phyloP scores from a whole-genome alignment of 2,797 vertebrate species.

The Acomys russatus region DNA sequence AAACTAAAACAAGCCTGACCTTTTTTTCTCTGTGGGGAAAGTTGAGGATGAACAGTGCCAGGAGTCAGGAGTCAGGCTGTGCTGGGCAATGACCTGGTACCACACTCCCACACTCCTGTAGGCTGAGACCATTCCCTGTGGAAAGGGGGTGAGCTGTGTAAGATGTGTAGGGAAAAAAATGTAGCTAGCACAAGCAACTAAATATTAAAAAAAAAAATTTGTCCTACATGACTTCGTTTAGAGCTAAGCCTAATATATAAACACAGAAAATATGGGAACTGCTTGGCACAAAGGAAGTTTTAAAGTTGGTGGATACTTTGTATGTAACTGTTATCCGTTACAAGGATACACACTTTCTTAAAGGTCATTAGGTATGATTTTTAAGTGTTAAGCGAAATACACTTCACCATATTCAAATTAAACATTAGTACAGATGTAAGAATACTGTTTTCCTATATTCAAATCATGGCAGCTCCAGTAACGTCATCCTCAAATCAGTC shows the following conservation, averaged over 20 bases:
- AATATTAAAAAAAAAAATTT: not conserved
- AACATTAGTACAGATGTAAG: not conserved
- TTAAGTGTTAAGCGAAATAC: not conserved
- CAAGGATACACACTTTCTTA: not conserved
- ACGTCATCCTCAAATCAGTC: not conserved
- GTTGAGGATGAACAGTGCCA: constrained; percentile 4
- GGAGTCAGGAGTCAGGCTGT: not conserved
- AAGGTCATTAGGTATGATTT: not conserved
- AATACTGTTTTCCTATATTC: not conserved
- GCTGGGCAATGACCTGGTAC: not conserved
- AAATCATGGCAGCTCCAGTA: not conserved
- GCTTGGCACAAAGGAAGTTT: not conserved
- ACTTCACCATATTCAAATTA: not conserved
- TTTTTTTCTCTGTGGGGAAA: constrained; percentile 29
- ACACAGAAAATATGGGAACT: not conserved
- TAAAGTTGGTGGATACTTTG: not conserved
- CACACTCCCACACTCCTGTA: not conserved
- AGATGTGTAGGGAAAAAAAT: not conserved
- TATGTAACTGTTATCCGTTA: not conserved
- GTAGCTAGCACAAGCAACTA: not conserved
- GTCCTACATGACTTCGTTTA: not conserved
- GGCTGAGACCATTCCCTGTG: not conserved
- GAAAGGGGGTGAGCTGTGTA: not conserved
- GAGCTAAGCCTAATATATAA: not conserved
- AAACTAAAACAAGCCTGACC: constrained; percentile 47